Evolutionary conservation across 2,888 invertebrate genomes (phyloP).

Genomic region (Leptopilina syphax): DNA sequence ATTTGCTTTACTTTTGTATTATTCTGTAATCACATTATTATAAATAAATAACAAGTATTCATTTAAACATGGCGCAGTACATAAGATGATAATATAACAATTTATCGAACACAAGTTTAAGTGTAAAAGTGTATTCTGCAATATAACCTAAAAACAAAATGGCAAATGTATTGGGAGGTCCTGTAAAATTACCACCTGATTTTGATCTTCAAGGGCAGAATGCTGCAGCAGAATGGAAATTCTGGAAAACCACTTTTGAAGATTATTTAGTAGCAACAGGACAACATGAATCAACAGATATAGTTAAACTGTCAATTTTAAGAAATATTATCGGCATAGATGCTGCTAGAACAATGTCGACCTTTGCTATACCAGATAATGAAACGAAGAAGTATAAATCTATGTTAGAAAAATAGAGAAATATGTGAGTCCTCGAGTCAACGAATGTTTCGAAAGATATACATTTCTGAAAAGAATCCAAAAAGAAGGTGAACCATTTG

Average conservation of each 20-base stretch:
- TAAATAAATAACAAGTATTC: background rate
- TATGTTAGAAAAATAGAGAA: background rate
- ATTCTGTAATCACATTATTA: background rate
- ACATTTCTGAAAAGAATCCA: background rate
- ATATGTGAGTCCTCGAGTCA: background rate
- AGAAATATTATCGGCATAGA: slow-evolving; percentile 1
- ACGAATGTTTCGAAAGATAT: background rate
- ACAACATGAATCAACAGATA: background rate
- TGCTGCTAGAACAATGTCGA: background rate
- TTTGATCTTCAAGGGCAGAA: background rate
- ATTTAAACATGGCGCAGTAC: background rate
- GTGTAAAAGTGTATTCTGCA: background rate
- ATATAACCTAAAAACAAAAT: background rate
- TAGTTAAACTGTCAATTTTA: background rate
- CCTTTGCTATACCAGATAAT: background rate
- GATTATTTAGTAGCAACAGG: slow-evolving; percentile 3
- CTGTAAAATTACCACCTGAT: background rate
- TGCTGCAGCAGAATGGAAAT: background rate
- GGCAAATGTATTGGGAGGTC: background rate
- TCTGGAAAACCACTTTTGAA: slow-evolving; percentile 4
- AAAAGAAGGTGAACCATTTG: background rate
- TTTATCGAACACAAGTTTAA: background rate
- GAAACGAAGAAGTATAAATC: background rate
- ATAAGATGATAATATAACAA: background rate
- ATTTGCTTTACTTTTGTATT: no score